Percentiles rank a stretch among this genome's conserved stretches.
phyloP scores from a whole-genome alignment of 2,113 vertebrate species.

The Chamaea fasciata region DNA sequence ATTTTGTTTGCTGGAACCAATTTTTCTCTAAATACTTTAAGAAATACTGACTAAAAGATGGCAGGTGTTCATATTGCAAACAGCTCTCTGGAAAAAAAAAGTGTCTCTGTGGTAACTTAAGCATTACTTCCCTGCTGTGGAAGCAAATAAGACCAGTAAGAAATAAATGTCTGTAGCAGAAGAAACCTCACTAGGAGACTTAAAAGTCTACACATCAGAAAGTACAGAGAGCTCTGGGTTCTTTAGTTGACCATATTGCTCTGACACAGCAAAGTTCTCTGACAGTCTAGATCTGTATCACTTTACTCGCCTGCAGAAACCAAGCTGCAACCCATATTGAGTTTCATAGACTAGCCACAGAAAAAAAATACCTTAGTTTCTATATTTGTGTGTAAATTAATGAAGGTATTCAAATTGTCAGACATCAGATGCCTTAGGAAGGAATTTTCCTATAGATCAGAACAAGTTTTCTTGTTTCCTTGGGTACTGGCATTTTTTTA shows the following conservation, averaged over 20 bases:
- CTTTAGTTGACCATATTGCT: not conserved
- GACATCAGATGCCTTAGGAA: not conserved
- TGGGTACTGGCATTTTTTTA: not conserved
- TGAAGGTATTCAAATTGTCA: not conserved
- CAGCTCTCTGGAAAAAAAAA: not conserved
- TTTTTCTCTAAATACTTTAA: not conserved
- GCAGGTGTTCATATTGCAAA: not conserved
- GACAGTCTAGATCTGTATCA: not conserved
- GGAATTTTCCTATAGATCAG: not conserved
- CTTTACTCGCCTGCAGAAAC: not conserved
- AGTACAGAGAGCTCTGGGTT: accelerated
- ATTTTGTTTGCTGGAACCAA: not conserved
- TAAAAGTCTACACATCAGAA: not conserved
- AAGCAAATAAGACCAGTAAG: not conserved
- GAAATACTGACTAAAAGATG: not conserved
- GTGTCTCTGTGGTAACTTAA: not conserved
- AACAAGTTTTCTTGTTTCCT: not conserved
- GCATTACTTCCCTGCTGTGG: not conserved
- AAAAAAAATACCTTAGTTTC: not conserved
- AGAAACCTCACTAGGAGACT: not conserved
- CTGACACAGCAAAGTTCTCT: not conserved
- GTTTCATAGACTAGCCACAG: not conserved
- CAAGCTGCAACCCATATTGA: not conserved
- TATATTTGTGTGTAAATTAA: not conserved
- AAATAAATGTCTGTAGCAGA: not conserved